phyloP scores from a whole-genome alignment of 2,888 invertebrate genomes.

The Elysia crispata region DNA sequence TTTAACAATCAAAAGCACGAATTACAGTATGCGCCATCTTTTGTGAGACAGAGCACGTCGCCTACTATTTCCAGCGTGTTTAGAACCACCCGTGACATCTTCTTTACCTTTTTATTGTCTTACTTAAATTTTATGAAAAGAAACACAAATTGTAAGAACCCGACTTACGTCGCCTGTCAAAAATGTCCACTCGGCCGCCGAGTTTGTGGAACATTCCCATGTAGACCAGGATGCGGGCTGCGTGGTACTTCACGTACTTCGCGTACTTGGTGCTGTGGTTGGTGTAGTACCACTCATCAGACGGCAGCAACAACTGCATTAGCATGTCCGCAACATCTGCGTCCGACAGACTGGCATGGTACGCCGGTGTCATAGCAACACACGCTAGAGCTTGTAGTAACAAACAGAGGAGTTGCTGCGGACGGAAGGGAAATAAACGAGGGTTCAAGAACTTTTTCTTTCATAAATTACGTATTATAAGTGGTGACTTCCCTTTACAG shows the following conservation, averaged over 20 bases:
- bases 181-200: constrained; percentile 82
- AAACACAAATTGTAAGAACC: no score
- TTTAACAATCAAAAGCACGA: no score
- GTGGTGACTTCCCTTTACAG: no score
- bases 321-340: constrained; percentile 82
- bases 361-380: constrained; percentile 81
- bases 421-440: constrained; percentile 49
- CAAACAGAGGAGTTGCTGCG: constrained; percentile 82
- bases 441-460: no score
- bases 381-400: constrained; percentile 82
- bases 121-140: neutral
- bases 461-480: no score
- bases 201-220: constrained; percentile 82
- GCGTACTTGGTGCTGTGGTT: constrained; percentile 83
- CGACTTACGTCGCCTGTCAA: constrained; percentile 80
- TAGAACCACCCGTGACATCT: no score
- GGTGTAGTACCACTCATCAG: constrained; percentile 85
- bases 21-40: no score
- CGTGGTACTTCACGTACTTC: constrained; percentile 83
- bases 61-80: no score
- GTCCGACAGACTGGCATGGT: constrained; percentile 80
- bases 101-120: no score
- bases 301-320: constrained; percentile 82
- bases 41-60: no score
- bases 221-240: constrained; percentile 82